Conservation (phyloP, 2,113 vertebrate genomes). For the Chloropsis cyanopogon region DNA sequence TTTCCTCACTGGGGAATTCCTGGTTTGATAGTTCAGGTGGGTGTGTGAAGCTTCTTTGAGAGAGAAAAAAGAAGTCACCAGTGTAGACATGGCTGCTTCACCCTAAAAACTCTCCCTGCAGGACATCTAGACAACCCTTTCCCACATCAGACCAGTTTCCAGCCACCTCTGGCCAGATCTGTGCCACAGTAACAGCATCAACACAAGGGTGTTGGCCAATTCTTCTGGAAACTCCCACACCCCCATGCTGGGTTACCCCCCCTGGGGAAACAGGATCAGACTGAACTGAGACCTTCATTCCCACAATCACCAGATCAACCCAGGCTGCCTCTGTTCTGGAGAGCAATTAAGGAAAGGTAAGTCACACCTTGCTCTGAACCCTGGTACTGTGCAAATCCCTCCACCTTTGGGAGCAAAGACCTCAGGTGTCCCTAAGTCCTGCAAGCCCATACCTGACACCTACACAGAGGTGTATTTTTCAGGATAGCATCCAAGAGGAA, state of each 20-base stretch:
- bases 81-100: not conserved
- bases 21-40: not conserved
- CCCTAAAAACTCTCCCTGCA: not conserved
- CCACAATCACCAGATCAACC: not conserved
- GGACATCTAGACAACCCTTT: not conserved
- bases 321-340: not conserved
- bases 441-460: not conserved
- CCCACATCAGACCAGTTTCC: not conserved
- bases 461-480: not conserved
- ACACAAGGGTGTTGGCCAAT: not conserved
- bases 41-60: not conserved
- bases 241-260: not conserved
- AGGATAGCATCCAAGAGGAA: accelerated
- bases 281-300: not conserved
- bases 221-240: not conserved
- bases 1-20: not conserved
- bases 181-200: not conserved
- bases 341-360: not conserved
- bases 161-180: not conserved
- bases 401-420: not conserved
- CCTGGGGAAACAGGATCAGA: not conserved
- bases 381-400: not conserved
- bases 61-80: not conserved
- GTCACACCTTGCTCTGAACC: not conserved
- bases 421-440: not conserved